phyloP scores from a whole-genome alignment of 1,140 invertebrate genomes.

The Neocloeon triangulifer region DNA sequence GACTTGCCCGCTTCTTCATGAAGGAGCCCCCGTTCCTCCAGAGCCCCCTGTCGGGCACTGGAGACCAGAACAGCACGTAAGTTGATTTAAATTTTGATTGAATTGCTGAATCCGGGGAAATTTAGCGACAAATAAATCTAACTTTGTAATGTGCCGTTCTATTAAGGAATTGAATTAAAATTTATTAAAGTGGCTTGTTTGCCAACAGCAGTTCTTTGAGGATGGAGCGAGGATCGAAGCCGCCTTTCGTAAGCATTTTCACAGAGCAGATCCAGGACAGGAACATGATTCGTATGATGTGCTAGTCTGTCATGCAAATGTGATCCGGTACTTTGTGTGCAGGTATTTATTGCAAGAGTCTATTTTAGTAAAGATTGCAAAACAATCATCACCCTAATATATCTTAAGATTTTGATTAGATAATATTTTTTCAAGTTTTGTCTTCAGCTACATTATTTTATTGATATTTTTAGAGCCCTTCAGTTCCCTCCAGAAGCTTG shows the following conservation, averaged over 20 bases:
- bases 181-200: constrained; percentile 13
- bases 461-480: constrained; percentile 63
- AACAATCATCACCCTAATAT: too few species aligned
- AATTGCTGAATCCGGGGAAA: not conserved
- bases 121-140: not conserved
- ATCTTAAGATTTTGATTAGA: too few species aligned
- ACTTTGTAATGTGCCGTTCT: constrained; percentile 3
- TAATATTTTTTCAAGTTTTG: not conserved
- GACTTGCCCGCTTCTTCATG: constrained; percentile 57
- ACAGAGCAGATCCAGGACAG: constrained; percentile 64
- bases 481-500: constrained; percentile 94
- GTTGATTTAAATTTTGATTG: constrained; percentile 10
- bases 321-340: constrained; percentile 94
- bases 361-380: too few species aligned
- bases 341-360: constrained; percentile 36
- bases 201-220: constrained; percentile 63
- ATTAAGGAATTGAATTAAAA: constrained; percentile 4
- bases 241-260: constrained; percentile 82
- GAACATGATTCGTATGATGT: constrained; percentile 71
- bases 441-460: constrained; percentile 4
- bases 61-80: constrained; percentile 60
- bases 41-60: constrained; percentile 75
- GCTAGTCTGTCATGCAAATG: constrained; percentile 94
- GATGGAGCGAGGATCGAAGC: constrained; percentile 95
- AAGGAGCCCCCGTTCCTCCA: constrained; percentile 78